Evolutionary conservation across 2,888 invertebrate species (phyloP), one percentile per base, ranked within the genome.

Genomic region (Dolichomitus sp.): DNA sequence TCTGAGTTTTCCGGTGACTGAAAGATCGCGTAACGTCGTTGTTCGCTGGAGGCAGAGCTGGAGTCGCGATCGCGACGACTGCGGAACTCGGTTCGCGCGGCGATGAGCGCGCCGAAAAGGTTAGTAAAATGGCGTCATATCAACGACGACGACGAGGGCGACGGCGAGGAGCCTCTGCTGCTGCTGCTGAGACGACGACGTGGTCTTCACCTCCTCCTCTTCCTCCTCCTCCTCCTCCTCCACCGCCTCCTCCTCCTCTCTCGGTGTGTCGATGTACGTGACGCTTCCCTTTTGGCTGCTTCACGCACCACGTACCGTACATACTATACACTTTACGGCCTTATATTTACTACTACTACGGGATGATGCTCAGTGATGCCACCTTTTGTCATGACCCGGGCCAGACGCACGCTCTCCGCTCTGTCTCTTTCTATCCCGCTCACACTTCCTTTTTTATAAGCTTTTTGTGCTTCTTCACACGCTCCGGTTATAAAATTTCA

Each of bases 81-180:
- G 54, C 65, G 42, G 4, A 6, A 42, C 65, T 65, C 3, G 45
- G 4, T 65, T 65, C 80, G 73, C 76, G 84, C 88, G 87, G 83
- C 78, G 78, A 81, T 80, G 88, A 88, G 87, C 90, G 89, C 90
- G 88, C 88, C 90, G 89, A 89, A 91, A 91, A 93, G 93, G 93
- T 93, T 93, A 93, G 91, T 93, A 93, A 93, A 92, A 93, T 93
- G 93, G 93, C 93, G 93, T 93, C 93, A 91, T 90, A 89, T 89
- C 90, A 89, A 86, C 19, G 75, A 80, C 75, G 70, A 65, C 79
- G 79, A 72, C 75, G 79, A 76, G 65, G 79, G 74, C 78, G 82
- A 69, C 69, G 75, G 75, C 82, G 78, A 74, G 68, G 78, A 69
- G 63, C 68, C 57, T 40, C 69, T 17, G 54, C 69, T 54, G 66